Evolutionary conservation across 2,113 vertebrate genomes (phyloP).

Genomic region (Gnathonemus echidnorhynchus): DNA sequence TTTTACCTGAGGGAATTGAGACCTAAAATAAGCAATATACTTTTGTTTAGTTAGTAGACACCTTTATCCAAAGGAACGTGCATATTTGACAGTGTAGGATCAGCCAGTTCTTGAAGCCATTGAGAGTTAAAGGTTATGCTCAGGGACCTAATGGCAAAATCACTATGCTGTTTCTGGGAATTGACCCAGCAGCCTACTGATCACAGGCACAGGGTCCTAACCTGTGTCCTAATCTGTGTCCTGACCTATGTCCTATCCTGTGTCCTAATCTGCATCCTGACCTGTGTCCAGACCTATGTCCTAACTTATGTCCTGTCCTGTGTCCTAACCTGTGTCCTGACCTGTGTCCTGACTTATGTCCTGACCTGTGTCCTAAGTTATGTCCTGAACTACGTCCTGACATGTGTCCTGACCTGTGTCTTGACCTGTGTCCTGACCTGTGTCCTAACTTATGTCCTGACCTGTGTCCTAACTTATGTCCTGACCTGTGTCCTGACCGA

Average conservation of each 20-base stretch:
- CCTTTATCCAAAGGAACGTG: neutral
- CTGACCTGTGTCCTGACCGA: too few species aligned
- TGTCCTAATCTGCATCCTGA: too few species aligned
- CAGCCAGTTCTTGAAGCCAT: neutral
- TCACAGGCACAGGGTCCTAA: neutral
- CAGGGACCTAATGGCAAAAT: neutral
- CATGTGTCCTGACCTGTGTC: too few species aligned
- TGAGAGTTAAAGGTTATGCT: neutral
- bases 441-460: too few species aligned
- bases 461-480: rapidly evolving
- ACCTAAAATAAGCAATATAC: neutral
- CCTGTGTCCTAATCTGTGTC: too few species aligned
- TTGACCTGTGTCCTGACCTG: too few species aligned
- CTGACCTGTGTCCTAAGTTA: rapidly evolving
- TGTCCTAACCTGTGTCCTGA: too few species aligned
- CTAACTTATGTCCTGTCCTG: too few species aligned
- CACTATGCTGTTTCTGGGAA: neutral
- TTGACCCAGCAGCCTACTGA: neutral
- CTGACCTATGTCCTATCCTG: too few species aligned
- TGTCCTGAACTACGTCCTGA: too few species aligned
- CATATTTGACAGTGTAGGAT: neutral
- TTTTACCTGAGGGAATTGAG: conserved; percentile 6
- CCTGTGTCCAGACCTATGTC: too few species aligned
- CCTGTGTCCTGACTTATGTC: too few species aligned
- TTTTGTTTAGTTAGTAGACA: neutral